Conservation (phyloP, 2,113 vertebrate species). For the Heterotilapia buettikoferi region DNA sequence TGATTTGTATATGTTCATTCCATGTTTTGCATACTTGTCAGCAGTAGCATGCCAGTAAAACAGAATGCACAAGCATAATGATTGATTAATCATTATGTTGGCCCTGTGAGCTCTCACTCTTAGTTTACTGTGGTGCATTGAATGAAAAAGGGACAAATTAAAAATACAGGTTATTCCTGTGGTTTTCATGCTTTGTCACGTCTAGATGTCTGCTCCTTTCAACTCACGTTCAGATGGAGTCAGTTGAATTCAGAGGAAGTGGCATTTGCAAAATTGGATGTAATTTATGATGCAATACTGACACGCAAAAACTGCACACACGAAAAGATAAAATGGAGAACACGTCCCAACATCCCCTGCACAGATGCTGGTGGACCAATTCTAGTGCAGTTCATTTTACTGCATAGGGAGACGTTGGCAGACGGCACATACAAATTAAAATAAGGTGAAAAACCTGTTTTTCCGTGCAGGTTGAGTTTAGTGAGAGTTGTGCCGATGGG, state of each 20-base stretch:
- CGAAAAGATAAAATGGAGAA: not conserved
- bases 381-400: not conserved
- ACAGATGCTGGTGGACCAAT: not conserved
- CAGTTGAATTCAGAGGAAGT: not conserved
- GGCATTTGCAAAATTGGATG: not conserved
- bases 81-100: not conserved
- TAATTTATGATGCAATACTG: not conserved
- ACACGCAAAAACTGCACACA: not conserved
- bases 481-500: not conserved
- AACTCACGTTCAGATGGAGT: not conserved
- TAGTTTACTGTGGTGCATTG: not conserved
- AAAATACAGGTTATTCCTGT: not conserved
- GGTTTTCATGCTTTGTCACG: not conserved
- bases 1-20: not conserved
- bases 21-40: not conserved
- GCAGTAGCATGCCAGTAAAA: not conserved
- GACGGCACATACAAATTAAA: not conserved
- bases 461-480: constrained; percentile 40
- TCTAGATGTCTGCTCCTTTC: not conserved
- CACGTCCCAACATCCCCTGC: not conserved
- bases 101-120: not conserved
- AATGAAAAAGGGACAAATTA: not conserved
- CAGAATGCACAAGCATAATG: not conserved
- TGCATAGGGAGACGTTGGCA: not conserved
- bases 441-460: constrained; percentile 51